phyloP scores from a whole-genome alignment of 2,888 invertebrate genomes.

The Kuschelorhynchus macadamiae region DNA sequence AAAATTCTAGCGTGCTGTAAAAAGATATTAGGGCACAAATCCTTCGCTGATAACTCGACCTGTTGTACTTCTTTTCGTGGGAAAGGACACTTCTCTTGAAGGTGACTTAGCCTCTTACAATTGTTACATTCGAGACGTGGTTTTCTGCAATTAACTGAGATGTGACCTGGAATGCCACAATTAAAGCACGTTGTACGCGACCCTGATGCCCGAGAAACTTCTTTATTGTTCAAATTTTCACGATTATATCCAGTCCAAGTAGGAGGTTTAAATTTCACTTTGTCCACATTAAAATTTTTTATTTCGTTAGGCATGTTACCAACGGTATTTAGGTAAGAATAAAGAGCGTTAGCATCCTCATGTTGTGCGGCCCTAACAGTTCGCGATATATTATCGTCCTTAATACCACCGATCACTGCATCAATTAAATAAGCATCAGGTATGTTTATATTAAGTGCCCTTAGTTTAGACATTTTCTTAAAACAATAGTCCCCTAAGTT shows the following conservation, averaged over 20 bases:
- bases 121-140: neutral
- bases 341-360: too few species aligned
- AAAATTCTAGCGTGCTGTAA: too few species aligned
- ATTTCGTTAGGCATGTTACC: conserved; percentile 1
- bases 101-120: conserved; percentile 1
- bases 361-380: too few species aligned
- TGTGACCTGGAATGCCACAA: neutral
- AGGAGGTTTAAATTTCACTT: neutral
- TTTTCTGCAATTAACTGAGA: neutral
- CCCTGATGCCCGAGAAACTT: conserved; percentile 1
- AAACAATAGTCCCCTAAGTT: conserved; percentile 6
- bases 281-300: neutral
- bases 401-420: too few species aligned
- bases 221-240: neutral
- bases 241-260: neutral
- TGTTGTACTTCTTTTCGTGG: too few species aligned
- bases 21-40: too few species aligned
- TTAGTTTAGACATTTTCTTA: conserved; percentile 1
- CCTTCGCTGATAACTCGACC: too few species aligned
- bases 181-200: neutral
- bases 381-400: too few species aligned
- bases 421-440: too few species aligned
- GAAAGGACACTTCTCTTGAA: neutral
- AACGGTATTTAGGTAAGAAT: too few species aligned
- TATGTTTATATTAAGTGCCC: neutral